phyloP scores from a whole-genome alignment of 92 coral and sea anemone species.

The Siderastrea radians region DNA sequence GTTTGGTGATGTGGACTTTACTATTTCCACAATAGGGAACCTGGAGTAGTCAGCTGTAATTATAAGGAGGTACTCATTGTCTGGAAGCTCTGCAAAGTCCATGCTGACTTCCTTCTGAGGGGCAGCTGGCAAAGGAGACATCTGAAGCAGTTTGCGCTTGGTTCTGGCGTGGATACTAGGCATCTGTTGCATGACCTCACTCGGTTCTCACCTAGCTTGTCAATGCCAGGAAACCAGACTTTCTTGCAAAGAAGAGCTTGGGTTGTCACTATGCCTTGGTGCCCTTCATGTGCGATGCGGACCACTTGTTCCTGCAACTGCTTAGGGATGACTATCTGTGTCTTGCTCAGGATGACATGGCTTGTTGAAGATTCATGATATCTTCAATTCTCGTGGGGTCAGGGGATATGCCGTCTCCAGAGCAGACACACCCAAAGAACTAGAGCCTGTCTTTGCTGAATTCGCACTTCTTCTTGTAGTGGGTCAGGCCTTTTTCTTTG shows the following conservation, averaged over 20 bases:
- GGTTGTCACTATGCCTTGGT: conserved; percentile 63
- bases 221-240: conserved; percentile 72
- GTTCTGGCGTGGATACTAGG: conserved; percentile 32
- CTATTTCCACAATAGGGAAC: conserved; percentile 47
- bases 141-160: conserved; percentile 58
- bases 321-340: conserved; percentile 46
- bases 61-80: not conserved
- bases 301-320: conserved; percentile 41
- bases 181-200: conserved; percentile 51
- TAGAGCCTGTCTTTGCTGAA: conserved; percentile 15
- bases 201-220: conserved; percentile 38
- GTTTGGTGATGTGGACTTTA: conserved; percentile 18
- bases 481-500: conserved; percentile 68
- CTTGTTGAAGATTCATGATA: not conserved
- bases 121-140: conserved; percentile 69
- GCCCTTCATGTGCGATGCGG: conserved; percentile 59
- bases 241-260: conserved; percentile 51
- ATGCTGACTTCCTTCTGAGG: conserved; percentile 67
- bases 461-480: conserved; percentile 25
- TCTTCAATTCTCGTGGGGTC: conserved; percentile 33
- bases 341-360: conserved; percentile 58
- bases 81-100: conserved; percentile 43
- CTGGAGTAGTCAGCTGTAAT: conserved; percentile 61
- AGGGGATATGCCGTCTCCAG: conserved; percentile 28
- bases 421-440: conserved; percentile 26